Evolutionary conservation across 2,113 vertebrate species (phyloP), one percentile per base, ranked within the genome.

Genomic region (Campylomormyrus numenius): DNA sequence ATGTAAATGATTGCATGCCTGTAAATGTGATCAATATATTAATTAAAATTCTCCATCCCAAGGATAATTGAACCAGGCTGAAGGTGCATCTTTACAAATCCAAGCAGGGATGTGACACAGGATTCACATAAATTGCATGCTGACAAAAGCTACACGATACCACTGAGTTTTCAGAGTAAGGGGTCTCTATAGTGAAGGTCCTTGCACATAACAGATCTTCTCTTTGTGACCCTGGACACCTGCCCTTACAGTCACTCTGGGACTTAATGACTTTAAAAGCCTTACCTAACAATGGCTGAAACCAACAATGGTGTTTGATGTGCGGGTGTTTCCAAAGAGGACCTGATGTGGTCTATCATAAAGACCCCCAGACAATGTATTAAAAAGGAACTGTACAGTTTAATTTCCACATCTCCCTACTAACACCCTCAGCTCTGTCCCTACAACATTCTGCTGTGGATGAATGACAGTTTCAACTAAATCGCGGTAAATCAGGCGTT

Each of bases 261-360:
- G 88, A 89, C 19, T 39, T 89, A 89, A 89, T 83, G 70, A 46
- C 53, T 66, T 62, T 66, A 88, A 88, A 27, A 39, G 86, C 53
- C 87, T 2, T 21, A 24, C 13, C 15, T 50, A 49, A 77, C 24
- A 49, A 31, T 17, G 21, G n/a, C 21, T 19, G 62, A 27, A 89
- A 35, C 27, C 46, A 86, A 31, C 24, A 86, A 24, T 21, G 83
- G 35, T 45, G 83, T 85, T 24, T 46, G 13, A 85, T 85, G 83
- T 48, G 83, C 1, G 6, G 45, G 19, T 85, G 45, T n/a, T 24
- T n/a, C 11, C 48, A 27, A 49, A n/a, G n/a, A 13, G 48, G 11
- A 86, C 4, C 45, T 15, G n/a, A 52, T 17, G 48, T 19, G 21
- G 3, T 86, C 62, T 31, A 1, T 70, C 62, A 31, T 27, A 27